phyloP scores from a whole-genome alignment of 2,113 vertebrate species.

The Hydrochoerus hydrochaeris region DNA sequence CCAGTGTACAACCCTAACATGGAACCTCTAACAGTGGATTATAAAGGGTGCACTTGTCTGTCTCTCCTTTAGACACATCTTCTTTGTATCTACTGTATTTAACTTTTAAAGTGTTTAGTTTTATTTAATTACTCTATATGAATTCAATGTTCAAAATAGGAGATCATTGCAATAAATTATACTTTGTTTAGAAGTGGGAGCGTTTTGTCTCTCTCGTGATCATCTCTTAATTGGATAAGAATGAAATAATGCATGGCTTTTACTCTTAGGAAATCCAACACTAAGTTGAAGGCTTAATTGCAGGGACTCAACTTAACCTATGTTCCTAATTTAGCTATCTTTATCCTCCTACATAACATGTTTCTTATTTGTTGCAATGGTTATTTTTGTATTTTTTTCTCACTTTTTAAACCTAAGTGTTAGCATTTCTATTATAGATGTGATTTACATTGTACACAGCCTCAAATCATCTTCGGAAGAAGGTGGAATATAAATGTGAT shows the following conservation, averaged over 20 bases:
- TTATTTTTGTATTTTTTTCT: background rate
- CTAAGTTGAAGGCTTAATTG: conserved; percentile 31
- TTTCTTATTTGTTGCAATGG: background rate
- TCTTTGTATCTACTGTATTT: background rate
- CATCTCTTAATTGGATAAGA: conserved; percentile 49
- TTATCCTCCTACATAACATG: background rate
- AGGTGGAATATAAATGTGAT: conserved; percentile 12
- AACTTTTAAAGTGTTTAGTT: background rate
- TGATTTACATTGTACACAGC: background rate
- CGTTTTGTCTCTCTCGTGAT: conserved; percentile 10
- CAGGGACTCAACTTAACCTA: background rate
- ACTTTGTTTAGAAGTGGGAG: conserved; percentile 26
- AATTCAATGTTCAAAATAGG: background rate
- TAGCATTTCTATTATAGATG: conserved; percentile 7
- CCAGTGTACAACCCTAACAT: background rate
- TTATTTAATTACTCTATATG: background rate
- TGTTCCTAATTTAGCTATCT: conserved; percentile 30
- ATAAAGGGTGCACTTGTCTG: background rate
- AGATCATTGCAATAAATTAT: background rate
- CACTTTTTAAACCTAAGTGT: background rate
- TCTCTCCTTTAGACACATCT: background rate
- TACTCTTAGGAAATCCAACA: background rate
- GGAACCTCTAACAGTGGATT: background rate
- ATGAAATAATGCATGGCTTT: conserved; percentile 20
- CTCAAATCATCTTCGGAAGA: conserved; percentile 27